A percentile compares a stretch with the other conserved stretches of the same genome.
Evolutionary conservation across 2,113 vertebrate species (phyloP).

Genomic region (Paramormyrops kingsleyae): DNA sequence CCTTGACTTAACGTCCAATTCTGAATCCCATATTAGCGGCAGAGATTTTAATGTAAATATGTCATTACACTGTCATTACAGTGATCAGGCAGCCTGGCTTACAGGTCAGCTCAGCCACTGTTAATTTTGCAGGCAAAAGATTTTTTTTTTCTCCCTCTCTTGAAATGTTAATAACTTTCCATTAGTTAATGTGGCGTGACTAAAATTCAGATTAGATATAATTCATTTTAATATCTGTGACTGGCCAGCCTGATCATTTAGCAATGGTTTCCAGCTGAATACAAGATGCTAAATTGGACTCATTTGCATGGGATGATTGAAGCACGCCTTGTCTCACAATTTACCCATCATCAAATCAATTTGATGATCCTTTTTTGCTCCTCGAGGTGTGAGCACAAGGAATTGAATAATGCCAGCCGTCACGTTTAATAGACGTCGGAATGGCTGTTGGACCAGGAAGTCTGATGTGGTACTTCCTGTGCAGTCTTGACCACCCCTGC

Average conservation of each 20-base stretch:
- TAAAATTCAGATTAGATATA: conserved; percentile 99
- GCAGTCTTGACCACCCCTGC: not conserved
- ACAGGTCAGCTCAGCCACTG: conserved; percentile 93
- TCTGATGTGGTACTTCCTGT: conserved; percentile 28
- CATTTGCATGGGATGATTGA: conserved; percentile 94
- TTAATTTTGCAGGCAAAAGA: conserved; percentile 98
- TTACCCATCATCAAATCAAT: conserved; percentile 96
- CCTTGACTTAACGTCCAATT: conserved; percentile 90
- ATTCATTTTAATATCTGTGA: conserved; percentile 99
- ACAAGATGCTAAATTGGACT: conserved; percentile 96
- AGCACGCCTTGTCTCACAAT: conserved; percentile 86
- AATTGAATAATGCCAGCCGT: conserved; percentile 62
- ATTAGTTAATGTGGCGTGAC: conserved; percentile 99
- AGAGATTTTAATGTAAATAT: conserved; percentile 98
- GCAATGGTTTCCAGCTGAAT: conserved; percentile 88
- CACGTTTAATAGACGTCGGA: conserved; percentile 51
- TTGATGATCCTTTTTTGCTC: conserved; percentile 62
- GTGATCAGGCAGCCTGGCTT: conserved; percentile 85
- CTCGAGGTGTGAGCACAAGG: conserved; percentile 61
- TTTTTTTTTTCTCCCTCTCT: conserved; percentile 74
- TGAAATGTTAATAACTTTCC: conserved; percentile 99
- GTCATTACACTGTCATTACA: conserved; percentile 98
- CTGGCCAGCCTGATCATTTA: conserved; percentile 96
- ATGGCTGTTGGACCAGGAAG: conserved; percentile 28
- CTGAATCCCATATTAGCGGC: conserved; percentile 90